These are phyloP conservation scores for Trichonephila clavipes DNA, from an alignment of 1,140 invertebrate genomes.

Conservation along the genomic window DNA sequence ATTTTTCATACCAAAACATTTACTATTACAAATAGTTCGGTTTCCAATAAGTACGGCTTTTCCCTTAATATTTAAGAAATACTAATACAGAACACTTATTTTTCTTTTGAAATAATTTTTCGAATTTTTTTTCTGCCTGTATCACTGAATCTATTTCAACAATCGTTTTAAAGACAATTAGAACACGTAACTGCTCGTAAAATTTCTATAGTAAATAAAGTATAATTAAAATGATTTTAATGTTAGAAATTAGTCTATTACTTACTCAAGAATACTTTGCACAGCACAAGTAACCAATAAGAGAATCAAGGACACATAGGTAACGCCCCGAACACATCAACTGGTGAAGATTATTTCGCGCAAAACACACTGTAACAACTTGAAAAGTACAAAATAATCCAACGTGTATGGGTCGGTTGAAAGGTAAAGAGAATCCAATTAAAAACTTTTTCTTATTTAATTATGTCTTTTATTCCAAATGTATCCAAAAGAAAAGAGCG, in stretches of 20 bases:
- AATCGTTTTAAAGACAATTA: too few relatives aligned
- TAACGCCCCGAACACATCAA: conserved; percentile 33
- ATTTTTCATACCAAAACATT: too few relatives aligned
- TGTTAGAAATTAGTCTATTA: neutral
- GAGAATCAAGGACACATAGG: conserved; percentile 15
- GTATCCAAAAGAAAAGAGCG: neutral
- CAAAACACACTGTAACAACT: conserved; percentile 21
- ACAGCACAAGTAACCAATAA: neutral
- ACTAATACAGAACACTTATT: too few relatives aligned
- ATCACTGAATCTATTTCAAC: too few relatives aligned
- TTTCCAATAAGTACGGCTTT: too few relatives aligned
- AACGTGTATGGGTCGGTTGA: neutral
- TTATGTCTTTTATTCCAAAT: neutral
- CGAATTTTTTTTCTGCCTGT: too few relatives aligned
- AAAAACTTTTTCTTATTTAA: neutral
- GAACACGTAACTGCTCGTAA: too few relatives aligned
- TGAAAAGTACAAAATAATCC: conserved; percentile 22
- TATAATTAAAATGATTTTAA: too few relatives aligned
- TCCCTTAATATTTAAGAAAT: too few relatives aligned
- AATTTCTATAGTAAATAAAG: too few relatives aligned
- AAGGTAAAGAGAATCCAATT: neutral
- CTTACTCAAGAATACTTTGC: neutral
- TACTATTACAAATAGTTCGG: too few relatives aligned
- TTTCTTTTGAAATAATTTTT: too few relatives aligned
- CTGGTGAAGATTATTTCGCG: neutral